phyloP scores from a whole-genome alignment of 2,113 vertebrate genomes.

The Neodon shergylaensis region DNA sequence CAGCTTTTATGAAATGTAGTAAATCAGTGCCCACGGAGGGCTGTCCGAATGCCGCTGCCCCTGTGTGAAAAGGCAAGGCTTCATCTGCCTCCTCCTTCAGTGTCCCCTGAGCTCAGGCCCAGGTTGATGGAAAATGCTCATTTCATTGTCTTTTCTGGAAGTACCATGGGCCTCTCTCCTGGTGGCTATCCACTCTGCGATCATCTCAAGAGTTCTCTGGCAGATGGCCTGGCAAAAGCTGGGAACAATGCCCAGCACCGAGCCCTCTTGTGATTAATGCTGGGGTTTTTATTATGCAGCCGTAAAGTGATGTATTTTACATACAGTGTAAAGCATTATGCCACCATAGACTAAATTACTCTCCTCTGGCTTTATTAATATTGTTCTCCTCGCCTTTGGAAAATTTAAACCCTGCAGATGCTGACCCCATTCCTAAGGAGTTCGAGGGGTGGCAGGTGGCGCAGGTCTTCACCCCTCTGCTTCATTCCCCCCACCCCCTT shows the following conservation, averaged over 20 bases:
- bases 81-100: background rate
- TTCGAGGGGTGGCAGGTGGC: background rate
- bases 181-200: background rate
- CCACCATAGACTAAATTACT: background rate
- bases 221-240: background rate
- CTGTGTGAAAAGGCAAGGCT: background rate
- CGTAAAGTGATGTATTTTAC: background rate
- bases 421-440: background rate
- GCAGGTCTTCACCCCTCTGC: background rate
- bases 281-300: background rate
- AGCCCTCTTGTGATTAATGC: background rate
- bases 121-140: background rate
- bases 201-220: background rate
- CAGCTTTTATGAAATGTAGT: conserved; percentile 36
- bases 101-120: background rate
- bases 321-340: background rate
- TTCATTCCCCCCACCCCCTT: too few species aligned
- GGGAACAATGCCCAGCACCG: background rate
- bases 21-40: background rate
- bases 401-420: background rate
- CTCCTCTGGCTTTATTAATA: background rate
- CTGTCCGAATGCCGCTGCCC: background rate
- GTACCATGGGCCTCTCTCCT: background rate
- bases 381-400: background rate
- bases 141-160: background rate